Conservation (phyloP, 2,888 invertebrate species). For the Eremobia ochroleuca region DNA sequence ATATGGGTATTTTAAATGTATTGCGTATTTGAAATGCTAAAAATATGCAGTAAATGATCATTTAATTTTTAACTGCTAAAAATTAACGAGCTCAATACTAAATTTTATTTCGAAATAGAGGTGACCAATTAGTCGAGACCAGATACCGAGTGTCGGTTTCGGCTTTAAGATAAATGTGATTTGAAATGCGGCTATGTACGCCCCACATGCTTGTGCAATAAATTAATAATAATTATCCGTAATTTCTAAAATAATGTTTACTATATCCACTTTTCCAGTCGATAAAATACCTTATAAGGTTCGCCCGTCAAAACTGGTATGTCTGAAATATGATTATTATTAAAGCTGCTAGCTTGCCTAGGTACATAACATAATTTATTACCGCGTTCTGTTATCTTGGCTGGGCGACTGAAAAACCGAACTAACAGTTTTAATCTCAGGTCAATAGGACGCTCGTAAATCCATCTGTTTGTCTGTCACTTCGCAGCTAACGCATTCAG, state of each 20-base stretch:
- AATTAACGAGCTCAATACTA: neutral
- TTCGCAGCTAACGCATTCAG: conserved; percentile 69
- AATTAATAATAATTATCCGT: conserved; percentile 46
- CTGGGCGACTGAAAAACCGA: conserved; percentile 51
- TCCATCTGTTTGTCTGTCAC: conserved; percentile 78
- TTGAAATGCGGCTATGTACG: conserved; percentile 18
- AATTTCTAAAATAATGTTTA: conserved; percentile 41
- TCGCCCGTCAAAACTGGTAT: conserved; percentile 37
- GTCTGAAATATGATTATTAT: conserved; percentile 52
- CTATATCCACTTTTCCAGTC: conserved; percentile 29
- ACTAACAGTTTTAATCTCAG: conserved; percentile 65
- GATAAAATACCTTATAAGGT: conserved; percentile 54
- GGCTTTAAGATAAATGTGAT: conserved; percentile 12
- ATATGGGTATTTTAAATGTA: conserved; percentile 36
- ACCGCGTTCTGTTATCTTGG: conserved; percentile 46
- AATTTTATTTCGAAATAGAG: conserved; percentile 29
- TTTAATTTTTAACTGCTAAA: neutral
- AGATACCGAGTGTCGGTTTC: conserved; percentile 17
- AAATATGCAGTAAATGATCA: neutral
- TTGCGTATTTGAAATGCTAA: conserved; percentile 17
- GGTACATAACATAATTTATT: conserved; percentile 53
- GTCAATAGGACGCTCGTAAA: conserved; percentile 76
- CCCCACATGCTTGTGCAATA: conserved; percentile 43
- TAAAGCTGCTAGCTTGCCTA: conserved; percentile 40
- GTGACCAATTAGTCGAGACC: conserved; percentile 7